Base-by-base conservation (phyloP, 2,888 invertebrate genomes). In the Tetragonisca angustula region DNA sequence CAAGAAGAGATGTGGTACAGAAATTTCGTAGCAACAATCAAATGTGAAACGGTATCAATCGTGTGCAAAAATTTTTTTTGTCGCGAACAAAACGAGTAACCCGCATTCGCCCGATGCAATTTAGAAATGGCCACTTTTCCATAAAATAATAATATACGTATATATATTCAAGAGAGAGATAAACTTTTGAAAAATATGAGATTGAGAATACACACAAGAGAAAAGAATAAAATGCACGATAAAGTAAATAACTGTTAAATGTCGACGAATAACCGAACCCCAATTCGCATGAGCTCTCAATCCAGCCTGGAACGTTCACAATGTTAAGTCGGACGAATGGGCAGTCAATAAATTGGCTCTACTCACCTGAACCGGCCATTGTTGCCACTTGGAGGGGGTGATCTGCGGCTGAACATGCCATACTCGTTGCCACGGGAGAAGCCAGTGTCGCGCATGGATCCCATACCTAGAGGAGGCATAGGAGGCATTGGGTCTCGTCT, bases 351-450 rank as follows among this genome's bases (percentile, higher is more conserved):
- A 75, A 77, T 79, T 83, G 82, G 76, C 80, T 89, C 85, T 90
- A 93, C 94, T 94, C 91, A 94, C 94, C 94, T 94, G 92, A 94
- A 94, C 91, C 94, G 91, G 87, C 94, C 94, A 88, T 94, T 94
- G 90, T 93, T 94, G 86, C 93, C 94, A 85, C 93, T 93, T 72
- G 94, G 94, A 77, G 97, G 97, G 90, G 98, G 97, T 90, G 97
- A 97, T 91, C 98, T 95, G 89, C 98, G 96, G 95, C 97, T 98
- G 95, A 97, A 98, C 97, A 98, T 97, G 90, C 96, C 96, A 94
- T 97, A 97, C 94, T 97, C 96, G 91, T 95, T 94, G 56, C 95
- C 94, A 79, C 95, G 95, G 95, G 96, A 95, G 94, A 95, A 95
- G 95, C 96, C 95, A 43, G 95, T 94, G 86, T 96, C 96, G 73